Base-by-base conservation (phyloP, 1,140 invertebrate species). In the Reticulitermes speratus region DNA sequence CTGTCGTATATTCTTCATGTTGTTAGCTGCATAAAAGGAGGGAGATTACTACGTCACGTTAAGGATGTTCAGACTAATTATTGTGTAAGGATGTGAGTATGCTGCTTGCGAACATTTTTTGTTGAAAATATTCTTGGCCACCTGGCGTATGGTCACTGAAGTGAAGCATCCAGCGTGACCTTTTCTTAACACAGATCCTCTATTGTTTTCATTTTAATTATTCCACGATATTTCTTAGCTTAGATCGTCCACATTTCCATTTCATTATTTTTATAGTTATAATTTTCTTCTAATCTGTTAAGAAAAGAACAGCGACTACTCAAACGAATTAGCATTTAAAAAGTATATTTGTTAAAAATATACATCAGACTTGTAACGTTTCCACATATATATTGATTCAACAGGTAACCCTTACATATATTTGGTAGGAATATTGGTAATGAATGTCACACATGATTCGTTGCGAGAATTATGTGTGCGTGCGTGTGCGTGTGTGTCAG, bases 91-190 rank as follows among this genome's bases (percentile, higher is more conserved):
- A 65, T n/a, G 14, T 75, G 14, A 38, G 38, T 38, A 38, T 38
- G 38, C 5, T 38, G 38, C 38, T 38, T 38, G 38, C 25, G 14
- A 75, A 25, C 14, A 30, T 30, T 75, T 75, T 11, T 1, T 30
- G n/a, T 30, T 75, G n/a, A 75, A 75, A 75, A 75, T 75, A 14
- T 14, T 75, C 25, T 1, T 14, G 14, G 65, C 65, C 65, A 75
- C n/a, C 65, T 75, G 65, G 65, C 65, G n/a, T 25, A 75, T 75
- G 65, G 65, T 75, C 65, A 75, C 65, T 75, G 65, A 75, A 75
- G 65, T 25, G n/a, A 75, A 75, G n/a, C 25, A 30, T 75, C 16
- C 25, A 75, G n/a, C 9, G 25, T 75, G 65, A 30, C 65, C n/a
- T 25, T 69, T 30, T 30, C 65, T 75, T 75, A 38, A 0, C n/a